phyloP scores from a whole-genome alignment of 2,113 vertebrate genomes.

The Myotis lucifugus region DNA sequence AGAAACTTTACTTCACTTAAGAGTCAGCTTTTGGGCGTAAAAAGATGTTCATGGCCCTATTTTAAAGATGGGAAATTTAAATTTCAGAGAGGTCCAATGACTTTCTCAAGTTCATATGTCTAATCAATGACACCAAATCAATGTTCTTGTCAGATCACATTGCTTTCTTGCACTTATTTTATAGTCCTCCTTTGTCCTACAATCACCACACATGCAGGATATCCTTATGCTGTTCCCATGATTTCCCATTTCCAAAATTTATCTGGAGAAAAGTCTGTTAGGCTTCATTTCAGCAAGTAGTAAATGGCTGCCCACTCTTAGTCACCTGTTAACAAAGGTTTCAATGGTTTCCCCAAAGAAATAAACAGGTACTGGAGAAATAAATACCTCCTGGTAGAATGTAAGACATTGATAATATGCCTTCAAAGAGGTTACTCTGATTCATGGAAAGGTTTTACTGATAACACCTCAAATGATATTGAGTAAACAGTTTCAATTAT shows the following conservation, averaged over 20 bases:
- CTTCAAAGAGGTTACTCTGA: neutral
- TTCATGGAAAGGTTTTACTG: neutral
- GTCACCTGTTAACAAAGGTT: neutral
- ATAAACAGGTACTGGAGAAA: neutral
- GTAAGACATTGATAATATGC: neutral
- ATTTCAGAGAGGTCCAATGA: neutral
- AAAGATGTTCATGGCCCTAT: neutral
- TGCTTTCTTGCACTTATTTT: neutral
- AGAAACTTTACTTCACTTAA: neutral
- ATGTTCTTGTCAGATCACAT: neutral
- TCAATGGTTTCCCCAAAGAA: neutral
- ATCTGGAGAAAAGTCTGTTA: neutral
- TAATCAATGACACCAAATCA: neutral
- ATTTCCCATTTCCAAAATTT: neutral
- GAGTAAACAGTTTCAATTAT: neutral
- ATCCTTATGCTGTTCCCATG: neutral
- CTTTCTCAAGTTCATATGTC: neutral
- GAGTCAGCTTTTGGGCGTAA: fast-evolving
- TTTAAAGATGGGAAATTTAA: neutral
- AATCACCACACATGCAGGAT: fast-evolving
- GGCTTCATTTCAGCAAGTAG: neutral
- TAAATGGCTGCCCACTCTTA: neutral
- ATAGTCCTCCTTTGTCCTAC: neutral
- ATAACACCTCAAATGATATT: neutral
- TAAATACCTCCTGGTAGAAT: neutral